phyloP scores from a whole-genome alignment of 2,113 vertebrate species.

The Paratilapia polleni region DNA sequence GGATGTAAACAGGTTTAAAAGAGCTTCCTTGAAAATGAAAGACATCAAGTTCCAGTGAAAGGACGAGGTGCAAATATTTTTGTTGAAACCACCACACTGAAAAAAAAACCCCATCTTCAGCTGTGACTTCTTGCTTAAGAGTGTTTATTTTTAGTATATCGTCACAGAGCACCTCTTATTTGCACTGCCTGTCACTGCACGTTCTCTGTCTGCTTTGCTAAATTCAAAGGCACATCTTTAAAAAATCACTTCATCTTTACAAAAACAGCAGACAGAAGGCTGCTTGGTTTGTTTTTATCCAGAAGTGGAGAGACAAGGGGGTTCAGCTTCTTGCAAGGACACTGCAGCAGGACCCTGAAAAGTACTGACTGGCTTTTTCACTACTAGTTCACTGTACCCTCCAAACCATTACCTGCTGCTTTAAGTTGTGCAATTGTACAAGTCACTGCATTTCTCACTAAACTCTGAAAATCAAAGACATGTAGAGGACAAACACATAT shows the following conservation, averaged over 20 bases:
- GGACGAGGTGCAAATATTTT: not conserved
- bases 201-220: not conserved
- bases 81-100: not conserved
- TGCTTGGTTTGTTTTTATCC: not conserved
- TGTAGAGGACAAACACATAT: not conserved
- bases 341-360: not conserved
- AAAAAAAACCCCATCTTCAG: not conserved
- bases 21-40: not conserved
- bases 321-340: not conserved
- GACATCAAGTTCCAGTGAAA: not conserved
- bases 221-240: not conserved
- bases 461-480: not conserved
- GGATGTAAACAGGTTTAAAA: not conserved
- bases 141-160: constrained; percentile 20
- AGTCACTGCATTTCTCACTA: not conserved
- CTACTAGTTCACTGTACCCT: not conserved
- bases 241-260: not conserved
- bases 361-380: not conserved
- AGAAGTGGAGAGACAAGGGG: not conserved
- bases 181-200: not conserved
- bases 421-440: not conserved
- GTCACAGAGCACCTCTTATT: constrained; percentile 7
- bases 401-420: not conserved
- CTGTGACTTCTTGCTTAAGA: not conserved
- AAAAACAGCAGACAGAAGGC: not conserved